Conservation (phyloP, 2,797 vertebrate genomes). For the Nyctalus aviator region DNA sequence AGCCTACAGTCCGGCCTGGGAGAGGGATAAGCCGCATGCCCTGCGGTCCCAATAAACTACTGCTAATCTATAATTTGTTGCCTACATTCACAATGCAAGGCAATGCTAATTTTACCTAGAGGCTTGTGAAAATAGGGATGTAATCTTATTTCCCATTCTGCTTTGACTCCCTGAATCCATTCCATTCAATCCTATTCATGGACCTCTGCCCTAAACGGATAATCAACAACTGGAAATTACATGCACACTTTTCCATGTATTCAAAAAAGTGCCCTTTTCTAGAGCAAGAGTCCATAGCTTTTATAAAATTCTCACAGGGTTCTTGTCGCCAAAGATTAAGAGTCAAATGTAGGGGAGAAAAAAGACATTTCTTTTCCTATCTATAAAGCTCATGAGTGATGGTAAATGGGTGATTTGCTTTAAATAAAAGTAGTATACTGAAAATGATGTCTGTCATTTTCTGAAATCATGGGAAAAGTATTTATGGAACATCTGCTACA, state of each 20-base stretch:
- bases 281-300: neutral
- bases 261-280: neutral
- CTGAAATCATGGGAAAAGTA: neutral
- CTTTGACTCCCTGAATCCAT: no score
- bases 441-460: neutral
- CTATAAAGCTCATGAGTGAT: neutral
- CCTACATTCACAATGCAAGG: no score
- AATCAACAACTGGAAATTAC: neutral
- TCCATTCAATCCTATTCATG: no score
- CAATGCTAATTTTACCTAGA: no score
- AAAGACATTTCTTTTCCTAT: neutral
- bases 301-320: neutral
- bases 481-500: neutral
- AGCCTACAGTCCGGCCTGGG: no score
- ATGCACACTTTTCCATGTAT: neutral
- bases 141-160: no score
- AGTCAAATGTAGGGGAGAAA: neutral
- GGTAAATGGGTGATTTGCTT: neutral
- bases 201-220: no score
- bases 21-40: no score
- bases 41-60: no score
- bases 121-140: no score
- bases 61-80: no score
- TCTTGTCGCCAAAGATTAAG: neutral
- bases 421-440: neutral